These are phyloP conservation scores for Hylia prasina DNA, from an alignment of 2,113 vertebrate genomes.

Conservation along the genomic window DNA sequence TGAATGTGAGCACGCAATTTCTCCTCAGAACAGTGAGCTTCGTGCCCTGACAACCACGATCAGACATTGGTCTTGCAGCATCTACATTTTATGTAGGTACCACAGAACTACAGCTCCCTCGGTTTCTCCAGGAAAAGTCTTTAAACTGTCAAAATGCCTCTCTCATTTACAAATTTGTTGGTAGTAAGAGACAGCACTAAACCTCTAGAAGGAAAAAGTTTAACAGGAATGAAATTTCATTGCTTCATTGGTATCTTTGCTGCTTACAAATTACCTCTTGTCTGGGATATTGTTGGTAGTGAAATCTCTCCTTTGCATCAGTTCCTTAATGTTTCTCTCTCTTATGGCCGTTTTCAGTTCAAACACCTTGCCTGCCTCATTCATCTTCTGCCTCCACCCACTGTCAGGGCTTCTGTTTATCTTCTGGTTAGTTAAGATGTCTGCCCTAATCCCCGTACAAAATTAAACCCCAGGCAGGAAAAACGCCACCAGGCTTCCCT, in stretches of 20 bases:
- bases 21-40: not conserved
- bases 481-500: not conserved
- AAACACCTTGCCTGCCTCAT: not conserved
- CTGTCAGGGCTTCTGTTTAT: not conserved
- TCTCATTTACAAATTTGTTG: not conserved
- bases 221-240: not conserved
- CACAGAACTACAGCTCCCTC: not conserved
- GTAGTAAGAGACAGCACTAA: not conserved
- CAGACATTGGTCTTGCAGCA: accelerated
- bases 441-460: not conserved
- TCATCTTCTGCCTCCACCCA: not conserved
- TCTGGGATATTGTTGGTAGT: not conserved
- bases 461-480: not conserved
- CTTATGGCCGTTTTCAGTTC: not conserved
- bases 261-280: not conserved
- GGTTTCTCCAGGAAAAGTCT: not conserved
- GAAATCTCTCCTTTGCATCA: not conserved
- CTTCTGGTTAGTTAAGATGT: not conserved
- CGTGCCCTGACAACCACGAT: not conserved
- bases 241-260: not conserved
- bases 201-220: not conserved
- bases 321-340: not conserved
- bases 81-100: not conserved
- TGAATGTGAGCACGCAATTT: not conserved
- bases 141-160: not conserved